phyloP scores from a whole-genome alignment of 2,797 vertebrate genomes.

The Botia kubotai region DNA sequence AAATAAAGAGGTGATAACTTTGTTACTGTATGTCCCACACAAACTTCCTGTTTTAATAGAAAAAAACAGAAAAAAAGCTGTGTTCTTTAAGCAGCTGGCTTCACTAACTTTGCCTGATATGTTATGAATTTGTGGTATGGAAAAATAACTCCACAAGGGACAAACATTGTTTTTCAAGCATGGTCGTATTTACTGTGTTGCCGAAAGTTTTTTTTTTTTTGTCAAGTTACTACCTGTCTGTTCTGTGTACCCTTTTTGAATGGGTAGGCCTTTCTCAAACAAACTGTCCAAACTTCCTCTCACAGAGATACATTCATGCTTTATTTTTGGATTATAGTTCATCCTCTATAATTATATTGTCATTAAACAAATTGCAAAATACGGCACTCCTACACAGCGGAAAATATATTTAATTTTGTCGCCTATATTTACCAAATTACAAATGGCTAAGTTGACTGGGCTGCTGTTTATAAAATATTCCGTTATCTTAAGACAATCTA shows the following conservation, averaged over 20 bases:
- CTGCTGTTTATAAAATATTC: too few relatives aligned
- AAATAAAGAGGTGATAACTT: neutral
- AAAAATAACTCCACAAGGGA: slow-evolving; percentile 33
- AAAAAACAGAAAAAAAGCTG: neutral
- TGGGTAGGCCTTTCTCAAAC: slow-evolving; percentile 1
- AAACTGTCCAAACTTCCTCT: slow-evolving; percentile 29
- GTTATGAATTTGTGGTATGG: slow-evolving; percentile 21
- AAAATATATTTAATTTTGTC: slow-evolving; percentile 17
- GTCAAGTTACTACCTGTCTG: slow-evolving; percentile 22
- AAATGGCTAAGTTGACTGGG: slow-evolving; percentile 30
- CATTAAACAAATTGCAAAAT: slow-evolving; percentile 50
- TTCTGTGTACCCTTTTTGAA: slow-evolving; percentile 19
- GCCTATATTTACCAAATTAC: slow-evolving; percentile 48
- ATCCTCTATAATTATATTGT: slow-evolving; percentile 40
- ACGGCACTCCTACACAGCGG: slow-evolving; percentile 42
- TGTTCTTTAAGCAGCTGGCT: neutral
- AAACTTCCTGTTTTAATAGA: neutral
- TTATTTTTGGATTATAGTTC: slow-evolving; percentile 29
- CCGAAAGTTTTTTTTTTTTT: slow-evolving; percentile 1
- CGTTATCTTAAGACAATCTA: slow-evolving; percentile 25
- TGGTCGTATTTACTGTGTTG: slow-evolving; percentile 28
- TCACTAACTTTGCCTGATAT: slow-evolving; percentile 18
- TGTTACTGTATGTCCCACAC: neutral
- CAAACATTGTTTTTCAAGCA: slow-evolving; percentile 18
- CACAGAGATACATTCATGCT: slow-evolving; percentile 29